Evolutionary conservation across 2,113 vertebrate species (phyloP), one percentile per base, ranked within the genome.

Genomic region (Marcusenius ussheri): DNA sequence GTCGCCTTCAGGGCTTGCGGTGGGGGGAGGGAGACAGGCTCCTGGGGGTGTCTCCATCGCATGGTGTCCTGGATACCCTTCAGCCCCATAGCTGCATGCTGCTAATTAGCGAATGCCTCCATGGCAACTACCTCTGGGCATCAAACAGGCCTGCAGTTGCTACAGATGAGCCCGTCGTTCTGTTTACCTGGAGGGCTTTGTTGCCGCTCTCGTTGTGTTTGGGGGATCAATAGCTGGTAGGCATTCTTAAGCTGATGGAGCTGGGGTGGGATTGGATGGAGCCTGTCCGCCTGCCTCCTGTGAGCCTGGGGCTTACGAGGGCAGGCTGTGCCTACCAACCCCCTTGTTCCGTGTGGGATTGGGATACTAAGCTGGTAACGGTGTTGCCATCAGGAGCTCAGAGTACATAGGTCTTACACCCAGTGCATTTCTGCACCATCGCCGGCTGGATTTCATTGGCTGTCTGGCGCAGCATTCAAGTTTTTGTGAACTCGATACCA

Each of bases 81-180:
- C 98, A 97, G 98, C 97, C 97, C 46, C 97, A 95, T 94, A 96
- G 96, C 97, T 98, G 97, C 97, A 98, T 97, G 96, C 97, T 96
- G 97, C 98, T 99, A 99, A 99, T 99, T 99, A 99, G 98, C 97
- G 98, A 98, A 98, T 94, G 95, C 98, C 97, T 97, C 98, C 97
- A 98, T 98, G 97, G 98, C 97, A 98, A 99, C 98, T 97, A 95
- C 97, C 96, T 97, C 96, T 95, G 95, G 93, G 96, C 96, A 97
- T 96, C 98, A 98, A 98, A 97, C 98, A 97, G 97, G 19, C 53
- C 19, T 56, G 96, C 98, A 97, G 96, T 98, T 98, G 98, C 96
- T 97, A 94, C 96, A 96, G 97, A 98, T 97, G 97, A 97, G 96
- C 97, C 97, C 98, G 97, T 97, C 97, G 96, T 97, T 96, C 95